Evolutionary conservation across 2,113 vertebrate species (phyloP), one percentile per base, ranked within the genome.

Genomic region (Chloebia gouldiae): DNA sequence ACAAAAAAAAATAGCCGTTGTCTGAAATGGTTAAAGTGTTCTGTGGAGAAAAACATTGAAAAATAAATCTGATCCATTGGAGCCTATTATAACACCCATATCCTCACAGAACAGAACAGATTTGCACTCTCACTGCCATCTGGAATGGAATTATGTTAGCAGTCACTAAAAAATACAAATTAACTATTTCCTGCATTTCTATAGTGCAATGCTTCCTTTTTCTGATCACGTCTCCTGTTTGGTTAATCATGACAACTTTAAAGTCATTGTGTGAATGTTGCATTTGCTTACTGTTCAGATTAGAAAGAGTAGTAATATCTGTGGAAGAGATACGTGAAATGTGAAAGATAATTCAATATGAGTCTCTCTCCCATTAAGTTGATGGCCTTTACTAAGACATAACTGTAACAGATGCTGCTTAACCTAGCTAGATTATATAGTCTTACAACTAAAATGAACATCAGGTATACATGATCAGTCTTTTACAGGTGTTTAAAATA

Each of bases 61-160:
- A 96, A 94, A 93, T 90, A 93, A 73, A 88, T 64, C 53, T 64
- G 60, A 93, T 93, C 79, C 64, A 88, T 45, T 86, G 68, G 72
- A 95, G 81, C 50, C 93, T 94, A 73, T 94, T 95, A 85, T 96
- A 92, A 91, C 84, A 91, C 54, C 47, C 91, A 42, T 94, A 93
- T 94, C 81, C 92, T 95, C 64, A 60, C 64, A 75, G 75, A 97
- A 94, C 81, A 90, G 90, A 95, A 93, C 94, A 97, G 96, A 96
- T 95, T 94, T 92, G 82, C 90, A 75, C 86, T 94, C 88, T 96
- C 71, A 39, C 8, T 81, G 85, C 94, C 93, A 97, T 96, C 96
- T 97, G 96, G 92, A 93, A 75, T 88, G 28, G 40, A 96, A 94
- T 92, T 93, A 86, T 83, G 93, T 57, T 92, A 94, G 76, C 51